phyloP scores from a whole-genome alignment of 1,140 invertebrate genomes.

The Calephelis virginiensis region DNA sequence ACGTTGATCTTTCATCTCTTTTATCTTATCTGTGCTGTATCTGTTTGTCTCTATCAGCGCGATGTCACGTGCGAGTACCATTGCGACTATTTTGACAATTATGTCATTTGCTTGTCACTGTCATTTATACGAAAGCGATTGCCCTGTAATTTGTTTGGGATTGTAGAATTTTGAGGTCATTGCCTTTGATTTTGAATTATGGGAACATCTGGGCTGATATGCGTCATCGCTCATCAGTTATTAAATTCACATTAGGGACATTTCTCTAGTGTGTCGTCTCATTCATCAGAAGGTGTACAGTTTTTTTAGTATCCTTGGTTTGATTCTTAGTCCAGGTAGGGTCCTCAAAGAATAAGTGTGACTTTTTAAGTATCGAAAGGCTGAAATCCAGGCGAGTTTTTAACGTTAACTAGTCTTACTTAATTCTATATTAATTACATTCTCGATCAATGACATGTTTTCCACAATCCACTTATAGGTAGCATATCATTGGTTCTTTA shows the following conservation, averaged over 20 bases:
- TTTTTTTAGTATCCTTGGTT: too few relatives aligned
- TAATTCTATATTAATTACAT: too few relatives aligned
- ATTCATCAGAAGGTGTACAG: too few relatives aligned
- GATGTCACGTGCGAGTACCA: conserved; percentile 72
- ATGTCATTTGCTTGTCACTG: conserved; percentile 76
- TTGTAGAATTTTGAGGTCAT: conserved; percentile 65
- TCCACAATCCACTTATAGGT: too few relatives aligned
- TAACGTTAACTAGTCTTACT: too few relatives aligned
- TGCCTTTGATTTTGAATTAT: conserved; percentile 63
- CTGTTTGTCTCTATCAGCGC: conserved; percentile 43
- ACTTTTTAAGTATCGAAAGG: too few relatives aligned
- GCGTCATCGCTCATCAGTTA: conserved; percentile 5
- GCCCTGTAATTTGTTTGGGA: conserved; percentile 71
- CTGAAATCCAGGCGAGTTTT: too few relatives aligned
- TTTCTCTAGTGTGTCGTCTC: too few relatives aligned
- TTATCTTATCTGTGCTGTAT: conserved; percentile 21
- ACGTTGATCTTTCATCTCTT: conserved; percentile 47
- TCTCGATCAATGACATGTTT: too few relatives aligned
- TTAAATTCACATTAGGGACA: background rate
- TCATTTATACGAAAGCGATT: conserved; percentile 74
- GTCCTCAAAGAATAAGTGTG: too few relatives aligned
- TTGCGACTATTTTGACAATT: conserved; percentile 76
- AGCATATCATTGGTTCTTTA: too few relatives aligned
- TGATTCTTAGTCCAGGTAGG: too few relatives aligned
- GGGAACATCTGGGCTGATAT: conserved; percentile 45